Percentiles rank a stretch among this genome's conserved stretches.
phyloP scores from a whole-genome alignment of 2,888 invertebrate species.

The Crossocerus cetratus region DNA sequence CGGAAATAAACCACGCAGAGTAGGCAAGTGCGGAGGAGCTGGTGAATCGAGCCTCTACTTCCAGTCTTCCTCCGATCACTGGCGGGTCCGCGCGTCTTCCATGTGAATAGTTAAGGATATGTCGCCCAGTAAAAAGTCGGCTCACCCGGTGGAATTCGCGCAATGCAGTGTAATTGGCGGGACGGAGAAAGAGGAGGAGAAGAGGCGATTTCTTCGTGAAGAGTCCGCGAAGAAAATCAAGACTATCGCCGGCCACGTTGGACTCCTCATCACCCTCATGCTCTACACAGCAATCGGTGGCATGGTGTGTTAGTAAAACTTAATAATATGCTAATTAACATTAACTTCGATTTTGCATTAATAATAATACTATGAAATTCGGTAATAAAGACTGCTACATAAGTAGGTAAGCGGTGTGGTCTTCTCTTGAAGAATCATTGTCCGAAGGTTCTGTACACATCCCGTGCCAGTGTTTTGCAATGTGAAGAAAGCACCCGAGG shows the following conservation, averaged over 20 bases:
- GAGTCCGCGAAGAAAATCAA: constrained; percentile 78
- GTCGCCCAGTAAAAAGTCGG: constrained; percentile 27
- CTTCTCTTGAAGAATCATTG: neutral
- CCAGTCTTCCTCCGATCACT: constrained; percentile 42
- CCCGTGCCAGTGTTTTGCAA: neutral
- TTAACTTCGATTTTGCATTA: neutral
- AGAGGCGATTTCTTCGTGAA: constrained; percentile 11
- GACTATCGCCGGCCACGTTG: constrained; percentile 84
- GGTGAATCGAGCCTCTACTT: constrained; percentile 14
- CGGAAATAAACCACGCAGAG: constrained; percentile 47
- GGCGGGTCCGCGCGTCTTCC: constrained; percentile 20
- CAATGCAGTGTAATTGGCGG: constrained; percentile 14
- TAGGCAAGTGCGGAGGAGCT: constrained; percentile 22
- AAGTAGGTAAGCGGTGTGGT: neutral
- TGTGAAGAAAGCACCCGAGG: neutral
- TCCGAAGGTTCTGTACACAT: no score
- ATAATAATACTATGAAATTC: neutral
- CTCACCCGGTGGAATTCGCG: constrained; percentile 10
- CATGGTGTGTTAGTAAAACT: constrained; percentile 80
- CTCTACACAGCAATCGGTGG: constrained; percentile 89
- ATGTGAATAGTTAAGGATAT: constrained; percentile 28
- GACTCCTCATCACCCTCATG: constrained; percentile 86
- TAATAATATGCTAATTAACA: neutral
- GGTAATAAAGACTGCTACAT: neutral
- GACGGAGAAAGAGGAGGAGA: neutral